A percentile compares a stretch with the other conserved stretches of the same genome.
These are phyloP conservation scores for Perdita meconis DNA, from an alignment of 2,888 invertebrate species.

Conservation along the genomic window DNA sequence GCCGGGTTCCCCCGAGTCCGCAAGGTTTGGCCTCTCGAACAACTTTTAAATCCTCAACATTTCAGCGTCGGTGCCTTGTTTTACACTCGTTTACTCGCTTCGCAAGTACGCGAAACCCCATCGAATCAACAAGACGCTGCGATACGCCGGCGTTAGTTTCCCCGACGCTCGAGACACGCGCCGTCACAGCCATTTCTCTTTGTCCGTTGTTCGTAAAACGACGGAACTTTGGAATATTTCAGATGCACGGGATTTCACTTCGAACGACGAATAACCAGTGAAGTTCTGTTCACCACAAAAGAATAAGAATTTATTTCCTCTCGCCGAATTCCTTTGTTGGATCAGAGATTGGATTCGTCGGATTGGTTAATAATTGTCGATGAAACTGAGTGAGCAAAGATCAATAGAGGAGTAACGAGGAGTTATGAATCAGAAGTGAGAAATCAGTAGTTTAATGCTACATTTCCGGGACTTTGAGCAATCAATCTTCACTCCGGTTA, in stretches of 20 bases:
- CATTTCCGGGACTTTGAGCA: too few relatives aligned
- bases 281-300: background rate
- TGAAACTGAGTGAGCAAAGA: too few relatives aligned
- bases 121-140: constrained; percentile 40
- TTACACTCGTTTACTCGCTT: constrained; percentile 27
- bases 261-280: background rate
- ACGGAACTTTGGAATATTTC: too few relatives aligned
- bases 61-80: constrained; percentile 51
- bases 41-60: constrained; percentile 67
- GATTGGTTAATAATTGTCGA: too few relatives aligned
- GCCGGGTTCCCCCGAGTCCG: constrained; percentile 28
- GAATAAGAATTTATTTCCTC: too few relatives aligned
- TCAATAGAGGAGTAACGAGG: too few relatives aligned
- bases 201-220: background rate
- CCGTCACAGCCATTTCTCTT: background rate
- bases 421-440: too few relatives aligned
- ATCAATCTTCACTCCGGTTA: too few relatives aligned
- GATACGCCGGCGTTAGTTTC: constrained; percentile 41
- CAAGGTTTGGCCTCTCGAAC: constrained; percentile 50
- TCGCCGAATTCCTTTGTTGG: too few relatives aligned
- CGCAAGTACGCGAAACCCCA: constrained; percentile 26
- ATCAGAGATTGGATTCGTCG: too few relatives aligned
- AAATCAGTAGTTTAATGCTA: too few relatives aligned
- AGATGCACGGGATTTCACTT: background rate
- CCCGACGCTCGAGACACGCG: constrained; percentile 32